These are phyloP conservation scores for Gallinago paraguaiae DNA, from an alignment of 2,113 vertebrate genomes.

Conservation along the genomic window DNA sequence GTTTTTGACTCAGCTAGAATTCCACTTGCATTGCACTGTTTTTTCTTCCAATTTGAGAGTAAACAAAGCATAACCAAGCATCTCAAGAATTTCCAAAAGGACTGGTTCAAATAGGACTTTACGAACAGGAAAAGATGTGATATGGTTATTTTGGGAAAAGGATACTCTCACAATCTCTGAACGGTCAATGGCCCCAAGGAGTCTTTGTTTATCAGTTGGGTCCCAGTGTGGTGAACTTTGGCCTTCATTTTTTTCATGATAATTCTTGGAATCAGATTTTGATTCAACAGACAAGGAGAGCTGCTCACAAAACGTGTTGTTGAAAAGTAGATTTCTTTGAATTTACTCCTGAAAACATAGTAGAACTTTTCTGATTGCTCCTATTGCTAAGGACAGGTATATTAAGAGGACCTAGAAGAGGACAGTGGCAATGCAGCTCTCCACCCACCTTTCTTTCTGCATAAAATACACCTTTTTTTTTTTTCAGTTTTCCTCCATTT, in stretches of 20 bases:
- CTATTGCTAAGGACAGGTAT: neutral
- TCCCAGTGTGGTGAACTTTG: neutral
- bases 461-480: neutral
- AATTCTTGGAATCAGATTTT: neutral
- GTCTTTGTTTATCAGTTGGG: neutral
- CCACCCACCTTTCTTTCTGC: neutral
- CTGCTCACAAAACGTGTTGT: neutral
- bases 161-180: neutral
- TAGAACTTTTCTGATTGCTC: neutral
- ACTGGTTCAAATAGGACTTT: neutral
- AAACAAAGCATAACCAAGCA: conserved; percentile 27
- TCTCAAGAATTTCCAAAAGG: conserved; percentile 1
- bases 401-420: neutral
- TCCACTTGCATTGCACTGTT: neutral
- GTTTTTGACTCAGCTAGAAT: neutral
- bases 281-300: neutral
- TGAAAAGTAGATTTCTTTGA: neutral
- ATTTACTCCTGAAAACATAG: neutral
- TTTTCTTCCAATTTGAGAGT: neutral
- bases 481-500: neutral
- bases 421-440: neutral
- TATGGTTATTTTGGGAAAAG: neutral
- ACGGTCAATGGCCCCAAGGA: neutral
- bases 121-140: neutral
- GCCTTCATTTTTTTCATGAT: neutral